Evolutionary conservation across 2,797 vertebrate species (phyloP), one percentile per base, ranked within the genome.

Genomic region (Danio jaintianensis): DNA sequence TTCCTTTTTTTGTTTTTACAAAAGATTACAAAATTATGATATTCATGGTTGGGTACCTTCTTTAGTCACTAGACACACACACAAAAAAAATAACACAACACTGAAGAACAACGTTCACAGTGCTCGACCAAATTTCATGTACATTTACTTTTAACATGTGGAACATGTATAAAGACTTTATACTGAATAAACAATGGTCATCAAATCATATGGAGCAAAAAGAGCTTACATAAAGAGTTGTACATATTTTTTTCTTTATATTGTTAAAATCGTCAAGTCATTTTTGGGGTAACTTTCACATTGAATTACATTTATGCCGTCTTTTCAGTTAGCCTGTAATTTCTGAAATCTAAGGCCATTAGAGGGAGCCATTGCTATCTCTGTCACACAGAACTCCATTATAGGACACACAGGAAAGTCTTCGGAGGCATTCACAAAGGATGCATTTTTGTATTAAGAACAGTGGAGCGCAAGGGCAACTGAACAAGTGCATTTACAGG

Each of bases 121-220:
- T 95, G 94, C 94, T 96, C 95, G 94, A 95, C 94, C 96, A 96
- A 95, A 95, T 96, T 96, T 96, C 96, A 96, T 96, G 95, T 96
- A 97, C 95, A 94, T 98, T 98, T 98, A 97, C 85, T 97, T 98
- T 93, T 94, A 95, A 96, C 94, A 95, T 96, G 94, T 96, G 95
- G 94, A 96, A 97, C 96, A 97, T 96, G 95, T 86, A 92, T 94
- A 96, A 97, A 97, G 94, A 95, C 95, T 95, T 96, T 94, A 96
- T 95, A 95, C 93, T 95, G 95, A 96, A 96, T 95, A 97, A 96
- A 96, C 96, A 93, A 95, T 94, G 94, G 94, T 95, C 92, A 95
- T 97, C 94, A 95, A 95, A 94, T 94, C 92, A 96, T 94, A 96
- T 95, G 94, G 84, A 88, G 80, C 83, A 89, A 94, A 95, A 93